phyloP scores from a whole-genome alignment of 2,797 vertebrate species.

The Mycteria americana region DNA sequence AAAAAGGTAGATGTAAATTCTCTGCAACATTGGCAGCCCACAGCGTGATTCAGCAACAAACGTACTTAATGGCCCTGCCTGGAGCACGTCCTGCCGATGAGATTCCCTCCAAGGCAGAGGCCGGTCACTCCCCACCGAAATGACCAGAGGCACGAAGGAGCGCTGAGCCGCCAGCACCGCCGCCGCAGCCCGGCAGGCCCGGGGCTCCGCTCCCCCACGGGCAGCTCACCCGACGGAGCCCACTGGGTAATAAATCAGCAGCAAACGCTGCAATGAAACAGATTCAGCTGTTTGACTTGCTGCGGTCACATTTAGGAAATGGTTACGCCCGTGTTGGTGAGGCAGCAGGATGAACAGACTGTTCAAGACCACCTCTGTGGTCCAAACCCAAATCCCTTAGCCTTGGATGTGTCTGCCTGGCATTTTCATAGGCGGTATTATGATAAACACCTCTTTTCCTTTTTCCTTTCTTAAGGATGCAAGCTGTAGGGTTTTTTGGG shows the following conservation, averaged over 20 bases:
- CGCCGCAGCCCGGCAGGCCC: fast-evolving
- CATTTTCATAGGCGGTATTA: fast-evolving
- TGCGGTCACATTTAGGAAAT: fast-evolving
- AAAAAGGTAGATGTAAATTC: background rate
- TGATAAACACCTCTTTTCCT: no score
- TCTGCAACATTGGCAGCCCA: background rate
- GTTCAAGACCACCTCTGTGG: background rate
- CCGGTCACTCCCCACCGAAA: fast-evolving
- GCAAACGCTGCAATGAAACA: background rate
- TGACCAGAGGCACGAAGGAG: fast-evolving
- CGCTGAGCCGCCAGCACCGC: background rate
- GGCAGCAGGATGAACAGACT: background rate
- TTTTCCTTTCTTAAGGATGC: background rate
- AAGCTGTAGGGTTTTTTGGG: background rate
- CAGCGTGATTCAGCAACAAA: background rate
- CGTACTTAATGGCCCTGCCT: background rate
- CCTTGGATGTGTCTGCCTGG: background rate
- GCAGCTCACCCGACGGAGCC: fast-evolving
- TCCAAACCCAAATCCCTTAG: background rate
- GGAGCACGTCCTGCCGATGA: background rate
- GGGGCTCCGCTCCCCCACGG: fast-evolving
- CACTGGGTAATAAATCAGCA: background rate
- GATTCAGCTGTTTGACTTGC: background rate
- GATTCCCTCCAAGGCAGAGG: background rate
- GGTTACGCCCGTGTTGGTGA: fast-evolving